Percentiles rank a stretch among this genome's conserved stretches.
phyloP scores from a whole-genome alignment of 2,113 vertebrate genomes.

The Electrona antarctica region DNA sequence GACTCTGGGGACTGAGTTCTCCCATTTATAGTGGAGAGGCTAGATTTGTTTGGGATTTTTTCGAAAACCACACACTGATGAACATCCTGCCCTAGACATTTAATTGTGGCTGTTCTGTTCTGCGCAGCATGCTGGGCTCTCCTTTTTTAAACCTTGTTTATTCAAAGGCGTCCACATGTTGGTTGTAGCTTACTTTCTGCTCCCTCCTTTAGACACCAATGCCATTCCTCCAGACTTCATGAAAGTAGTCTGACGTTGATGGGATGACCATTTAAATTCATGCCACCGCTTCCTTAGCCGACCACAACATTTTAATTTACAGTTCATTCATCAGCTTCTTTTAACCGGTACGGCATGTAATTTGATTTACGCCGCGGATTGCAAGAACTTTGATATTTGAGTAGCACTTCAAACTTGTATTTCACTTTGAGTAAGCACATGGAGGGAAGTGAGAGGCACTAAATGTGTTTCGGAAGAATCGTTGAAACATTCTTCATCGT shows the following conservation, averaged over 20 bases:
- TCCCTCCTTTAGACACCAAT: constrained; percentile 6
- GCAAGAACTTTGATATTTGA: too few relatives aligned
- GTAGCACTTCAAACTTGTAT: neutral
- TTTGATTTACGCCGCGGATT: too few relatives aligned
- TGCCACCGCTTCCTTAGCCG: neutral
- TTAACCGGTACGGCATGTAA: neutral
- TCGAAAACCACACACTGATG: constrained; percentile 76
- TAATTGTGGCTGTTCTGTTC: constrained; percentile 70
- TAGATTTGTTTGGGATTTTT: constrained; percentile 70
- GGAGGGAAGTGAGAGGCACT: too few relatives aligned
- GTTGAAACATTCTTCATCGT: too few relatives aligned
- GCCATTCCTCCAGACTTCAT: neutral
- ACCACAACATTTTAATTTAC: neutral
- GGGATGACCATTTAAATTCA: neutral
- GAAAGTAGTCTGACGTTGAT: neutral
- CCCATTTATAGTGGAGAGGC: constrained; percentile 57
- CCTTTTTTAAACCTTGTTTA: constrained; percentile 72
- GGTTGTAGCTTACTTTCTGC: constrained; percentile 54
- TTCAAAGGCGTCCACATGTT: constrained; percentile 69
- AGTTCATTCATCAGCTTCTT: neutral
- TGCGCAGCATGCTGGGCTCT: constrained; percentile 53
- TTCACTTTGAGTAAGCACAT: neutral
- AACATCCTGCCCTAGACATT: constrained; percentile 75
- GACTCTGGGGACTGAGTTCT: constrained; percentile 53
- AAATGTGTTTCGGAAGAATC: too few relatives aligned